These are phyloP conservation scores for Anneissia japonica DNA, from an alignment of 35 echinoderm and acorn worm genomes.

Conservation along the genomic window DNA sequence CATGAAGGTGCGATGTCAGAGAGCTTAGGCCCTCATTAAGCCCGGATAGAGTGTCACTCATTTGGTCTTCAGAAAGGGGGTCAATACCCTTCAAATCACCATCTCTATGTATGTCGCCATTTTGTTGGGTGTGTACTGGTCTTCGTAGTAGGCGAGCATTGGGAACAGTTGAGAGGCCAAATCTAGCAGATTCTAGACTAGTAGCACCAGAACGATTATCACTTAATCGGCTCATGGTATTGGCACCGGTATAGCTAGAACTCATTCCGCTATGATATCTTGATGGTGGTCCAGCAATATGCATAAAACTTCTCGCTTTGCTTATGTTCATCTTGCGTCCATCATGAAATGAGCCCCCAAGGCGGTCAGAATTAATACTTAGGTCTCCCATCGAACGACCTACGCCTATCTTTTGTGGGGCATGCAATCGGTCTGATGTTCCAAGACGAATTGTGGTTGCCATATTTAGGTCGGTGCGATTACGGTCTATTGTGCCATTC, in stretches of 20 bases:
- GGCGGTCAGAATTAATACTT: not conserved
- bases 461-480: not conserved
- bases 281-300: not conserved
- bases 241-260: not conserved
- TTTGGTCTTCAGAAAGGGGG: not conserved
- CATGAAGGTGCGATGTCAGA: not conserved
- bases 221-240: not conserved
- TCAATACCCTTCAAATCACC: not conserved
- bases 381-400: not conserved
- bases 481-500: not conserved
- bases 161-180: not conserved
- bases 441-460: not conserved
- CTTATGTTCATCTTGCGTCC: not conserved
- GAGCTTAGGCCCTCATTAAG: not conserved
- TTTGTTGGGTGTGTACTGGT: not conserved
- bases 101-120: not conserved
- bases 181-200: too few relatives aligned
- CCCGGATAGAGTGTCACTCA: not conserved
- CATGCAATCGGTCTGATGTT: not conserved
- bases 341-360: not conserved
- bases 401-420: not conserved
- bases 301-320: not conserved
- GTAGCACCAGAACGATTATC: not conserved
- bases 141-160: not conserved
- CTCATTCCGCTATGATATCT: not conserved